Conservation (phyloP, 2,113 vertebrate genomes). For the Crotalus helleri region DNA sequence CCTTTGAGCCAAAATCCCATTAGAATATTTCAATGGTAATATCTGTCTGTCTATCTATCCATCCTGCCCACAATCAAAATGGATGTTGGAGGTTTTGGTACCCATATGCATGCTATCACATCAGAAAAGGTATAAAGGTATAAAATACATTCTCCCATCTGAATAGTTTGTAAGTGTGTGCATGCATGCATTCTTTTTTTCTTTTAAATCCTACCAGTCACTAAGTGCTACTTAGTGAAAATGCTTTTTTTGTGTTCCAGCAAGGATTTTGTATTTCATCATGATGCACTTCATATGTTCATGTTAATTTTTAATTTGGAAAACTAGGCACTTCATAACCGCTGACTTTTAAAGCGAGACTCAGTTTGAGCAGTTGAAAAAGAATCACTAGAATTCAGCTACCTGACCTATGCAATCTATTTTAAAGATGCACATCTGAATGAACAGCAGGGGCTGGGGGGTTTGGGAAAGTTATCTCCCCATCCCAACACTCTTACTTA, state of each 20-base stretch:
- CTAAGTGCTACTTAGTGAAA: slow-evolving; percentile 69
- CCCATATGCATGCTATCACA: background rate
- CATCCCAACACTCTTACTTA: slow-evolving; percentile 64
- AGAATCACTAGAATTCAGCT: slow-evolving; percentile 60
- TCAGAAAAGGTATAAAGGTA: background rate
- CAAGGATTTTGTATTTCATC: slow-evolving; percentile 64
- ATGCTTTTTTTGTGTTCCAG: slow-evolving; percentile 68
- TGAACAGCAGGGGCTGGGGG: slow-evolving; percentile 30
- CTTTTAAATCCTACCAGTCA: slow-evolving; percentile 34
- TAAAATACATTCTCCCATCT: background rate
- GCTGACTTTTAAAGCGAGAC: slow-evolving; percentile 53
- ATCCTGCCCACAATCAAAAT: background rate
- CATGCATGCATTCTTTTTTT: background rate
- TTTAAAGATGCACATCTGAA: slow-evolving; percentile 76
- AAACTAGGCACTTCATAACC: slow-evolving; percentile 68
- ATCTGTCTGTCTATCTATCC: background rate
- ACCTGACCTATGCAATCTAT: slow-evolving; percentile 64
- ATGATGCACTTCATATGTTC: slow-evolving; percentile 69
- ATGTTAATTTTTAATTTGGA: slow-evolving; percentile 75
- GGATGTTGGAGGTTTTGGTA: background rate
- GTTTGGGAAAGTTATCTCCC: slow-evolving; percentile 57
- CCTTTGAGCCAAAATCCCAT: slow-evolving; percentile 1
- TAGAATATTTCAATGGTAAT: background rate
- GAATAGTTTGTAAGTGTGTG: background rate
- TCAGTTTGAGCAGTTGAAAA: slow-evolving; percentile 44